These are phyloP conservation scores for Oceanites oceanicus DNA, from an alignment of 2,113 vertebrate genomes.

Conservation along the genomic window DNA sequence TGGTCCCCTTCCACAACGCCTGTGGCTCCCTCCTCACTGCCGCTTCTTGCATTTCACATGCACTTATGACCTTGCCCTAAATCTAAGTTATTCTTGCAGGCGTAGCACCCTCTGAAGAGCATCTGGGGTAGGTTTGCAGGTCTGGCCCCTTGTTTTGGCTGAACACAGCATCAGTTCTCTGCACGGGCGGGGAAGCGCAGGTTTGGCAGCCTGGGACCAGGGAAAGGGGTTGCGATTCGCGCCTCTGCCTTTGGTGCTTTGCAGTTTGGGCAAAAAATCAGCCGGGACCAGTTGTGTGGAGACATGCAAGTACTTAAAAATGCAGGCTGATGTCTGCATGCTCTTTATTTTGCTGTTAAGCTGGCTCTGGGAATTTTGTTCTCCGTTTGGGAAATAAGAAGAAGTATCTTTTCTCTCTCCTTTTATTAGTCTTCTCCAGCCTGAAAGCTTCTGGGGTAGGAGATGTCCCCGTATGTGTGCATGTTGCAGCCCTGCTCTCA, in stretches of 20 bases:
- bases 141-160: neutral
- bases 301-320: neutral
- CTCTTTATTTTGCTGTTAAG: neutral
- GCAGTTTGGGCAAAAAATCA: neutral
- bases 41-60: neutral
- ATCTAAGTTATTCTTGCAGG: neutral
- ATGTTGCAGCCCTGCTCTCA: neutral
- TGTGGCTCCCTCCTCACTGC: neutral
- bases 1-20: neutral
- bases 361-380: neutral
- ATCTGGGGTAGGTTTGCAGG: neutral
- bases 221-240: fast-evolving
- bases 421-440: neutral
- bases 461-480: fast-evolving
- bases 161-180: neutral
- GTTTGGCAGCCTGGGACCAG: neutral
- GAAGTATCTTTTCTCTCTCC: neutral
- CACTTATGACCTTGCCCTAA: neutral
- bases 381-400: neutral
- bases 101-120: neutral
- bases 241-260: neutral
- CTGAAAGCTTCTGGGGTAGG: neutral
- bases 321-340: neutral
- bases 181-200: fast-evolving
- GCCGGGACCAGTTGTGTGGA: fast-evolving